Base-by-base conservation (phyloP, 2,113 vertebrate species). In the Mirounga angustirostris region DNA sequence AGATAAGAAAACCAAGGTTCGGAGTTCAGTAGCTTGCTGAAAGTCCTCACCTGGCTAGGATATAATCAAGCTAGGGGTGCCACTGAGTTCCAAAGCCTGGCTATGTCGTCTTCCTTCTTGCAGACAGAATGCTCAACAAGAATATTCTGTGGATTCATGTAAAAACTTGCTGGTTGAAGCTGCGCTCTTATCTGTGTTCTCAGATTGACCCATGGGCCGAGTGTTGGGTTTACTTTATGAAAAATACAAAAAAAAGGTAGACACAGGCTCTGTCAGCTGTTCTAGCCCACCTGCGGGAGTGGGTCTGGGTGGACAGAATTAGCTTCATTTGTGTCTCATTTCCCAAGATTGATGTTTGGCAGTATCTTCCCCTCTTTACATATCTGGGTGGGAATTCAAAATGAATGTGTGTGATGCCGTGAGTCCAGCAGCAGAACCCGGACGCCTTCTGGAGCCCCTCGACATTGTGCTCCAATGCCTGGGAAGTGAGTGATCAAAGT, bases 311-410 rank as follows among this genome's bases (percentile, higher is more conserved):
- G 65, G 30, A 40, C 7, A 6, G 78, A 86, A 63, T 85, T 43
- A 56, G 63, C 30, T 63, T 88, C 80, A 40, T 73, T 91, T 30
- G 52, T 76, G 56, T 71, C 67, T 79, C 67, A 15, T 90, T 94
- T 84, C 54, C 15, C 11, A 2, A 76, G 58, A 50, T 18, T 7
- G 2, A 19, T 40, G 46, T 67, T 83, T 69, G 52, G 65, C n/a
- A 54, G 21, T 22, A 36, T 84, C 65, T 52, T 89, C 40, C n/a
- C 5, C 1, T 83, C n/a, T 33, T 71, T 33, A 13, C 1, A 5
- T 7, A 26, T 10, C 93, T 90, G 74, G 46, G 33, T 11, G 33
- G 80, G 40, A 86, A 33, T 56, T 36, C 12, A 50, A 40, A 40
- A 92, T 0, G 3, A 67, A 43, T 0, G 3, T 9, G 22, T 81